A percentile compares a stretch with the other conserved stretches of the same genome.
Conservation (phyloP, 2,113 vertebrate species). For the Fregetta grallaria region DNA sequence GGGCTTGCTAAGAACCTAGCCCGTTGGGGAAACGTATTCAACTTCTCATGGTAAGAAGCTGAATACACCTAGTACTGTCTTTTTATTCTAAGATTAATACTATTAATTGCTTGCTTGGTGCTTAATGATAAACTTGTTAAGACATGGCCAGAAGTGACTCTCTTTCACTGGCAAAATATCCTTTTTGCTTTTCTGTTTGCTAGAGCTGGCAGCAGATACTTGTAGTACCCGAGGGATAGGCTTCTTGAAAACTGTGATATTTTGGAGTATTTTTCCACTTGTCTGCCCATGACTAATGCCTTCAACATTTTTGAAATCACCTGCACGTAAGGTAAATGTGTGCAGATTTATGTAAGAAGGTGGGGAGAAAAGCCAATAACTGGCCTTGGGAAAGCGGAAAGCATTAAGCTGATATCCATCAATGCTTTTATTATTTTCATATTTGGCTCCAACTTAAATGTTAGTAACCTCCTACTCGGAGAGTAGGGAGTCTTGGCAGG, state of each 20-base stretch:
- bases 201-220: neutral
- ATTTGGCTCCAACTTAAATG: neutral
- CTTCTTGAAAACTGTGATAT: neutral
- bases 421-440: neutral
- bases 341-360: neutral
- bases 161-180: neutral
- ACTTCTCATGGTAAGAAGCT: neutral
- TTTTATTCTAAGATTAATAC: neutral
- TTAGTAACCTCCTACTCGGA: neutral
- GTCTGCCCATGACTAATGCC: neutral
- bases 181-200: neutral
- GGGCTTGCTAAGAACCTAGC: neutral
- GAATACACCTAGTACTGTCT: neutral
- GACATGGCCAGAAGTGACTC: neutral
- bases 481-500: neutral
- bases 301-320: neutral
- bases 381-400: neutral
- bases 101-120: neutral
- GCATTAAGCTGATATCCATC: neutral
- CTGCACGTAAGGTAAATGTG: accelerated
- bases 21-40: neutral
- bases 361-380: neutral
- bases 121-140: neutral
- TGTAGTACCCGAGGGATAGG: neutral
- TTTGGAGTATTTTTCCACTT: neutral